Percentiles rank a stretch among this genome's conserved stretches.
phyloP scores from a whole-genome alignment of 37 sponge, comb jelly and placozoan genomes.

The Spongilla lacustris region DNA sequence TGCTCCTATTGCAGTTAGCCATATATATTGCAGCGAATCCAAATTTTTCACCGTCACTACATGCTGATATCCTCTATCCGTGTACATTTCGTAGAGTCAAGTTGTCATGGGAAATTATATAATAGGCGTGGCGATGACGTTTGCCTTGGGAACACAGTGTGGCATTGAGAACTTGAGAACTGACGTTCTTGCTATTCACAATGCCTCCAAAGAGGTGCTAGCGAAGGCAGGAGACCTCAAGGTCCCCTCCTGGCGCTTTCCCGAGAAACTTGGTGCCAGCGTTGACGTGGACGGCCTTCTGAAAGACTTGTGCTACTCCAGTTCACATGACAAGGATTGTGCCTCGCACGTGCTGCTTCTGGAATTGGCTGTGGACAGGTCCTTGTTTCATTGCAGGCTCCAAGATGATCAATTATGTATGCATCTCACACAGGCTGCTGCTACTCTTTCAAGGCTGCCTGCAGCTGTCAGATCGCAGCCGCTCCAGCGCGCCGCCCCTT shows the following conservation, averaged over 20 bases:
- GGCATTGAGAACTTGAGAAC: neutral
- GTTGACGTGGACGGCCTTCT: slow-evolving; percentile 38
- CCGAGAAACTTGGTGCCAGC: slow-evolving; percentile 32
- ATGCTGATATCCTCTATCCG: neutral
- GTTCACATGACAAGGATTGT: neutral
- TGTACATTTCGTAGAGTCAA: neutral
- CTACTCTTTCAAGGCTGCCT: slow-evolving; percentile 51
- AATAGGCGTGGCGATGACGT: slow-evolving; percentile 1
- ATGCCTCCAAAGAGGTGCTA: neutral
- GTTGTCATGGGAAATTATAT: neutral
- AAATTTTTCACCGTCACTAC: neutral
- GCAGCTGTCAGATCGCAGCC: slow-evolving; percentile 7
- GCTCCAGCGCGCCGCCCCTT: slow-evolving; percentile 8
- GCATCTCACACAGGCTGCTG: slow-evolving; percentile 18
- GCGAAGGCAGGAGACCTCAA: neutral
- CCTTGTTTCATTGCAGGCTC: neutral
- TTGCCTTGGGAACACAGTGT: neutral
- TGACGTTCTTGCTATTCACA: neutral
- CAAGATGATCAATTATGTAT: neutral
- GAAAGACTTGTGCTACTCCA: slow-evolving; percentile 5
- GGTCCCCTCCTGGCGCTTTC: slow-evolving; percentile 75
- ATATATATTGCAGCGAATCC: neutral
- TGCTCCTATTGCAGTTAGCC: neutral
- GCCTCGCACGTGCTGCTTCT: neutral
- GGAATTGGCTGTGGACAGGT: slow-evolving; percentile 70